These are phyloP conservation scores for Festucalex cinctus DNA, from an alignment of 2,113 vertebrate genomes.

Conservation along the genomic window DNA sequence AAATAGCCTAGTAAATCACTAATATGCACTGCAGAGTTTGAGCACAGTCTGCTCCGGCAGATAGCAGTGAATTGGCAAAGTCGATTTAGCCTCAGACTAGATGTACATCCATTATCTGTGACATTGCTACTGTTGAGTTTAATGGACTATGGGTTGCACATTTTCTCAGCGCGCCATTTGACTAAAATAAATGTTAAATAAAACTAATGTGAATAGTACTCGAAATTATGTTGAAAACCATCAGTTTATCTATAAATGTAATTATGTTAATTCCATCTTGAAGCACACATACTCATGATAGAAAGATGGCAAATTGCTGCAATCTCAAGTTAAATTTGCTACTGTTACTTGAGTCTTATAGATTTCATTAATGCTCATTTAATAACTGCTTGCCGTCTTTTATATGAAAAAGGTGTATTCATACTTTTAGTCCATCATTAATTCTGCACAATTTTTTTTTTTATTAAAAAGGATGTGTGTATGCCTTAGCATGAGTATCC, in stretches of 20 bases:
- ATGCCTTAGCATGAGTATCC: background rate
- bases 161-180: constrained; percentile 16
- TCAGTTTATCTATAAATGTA: too few relatives aligned
- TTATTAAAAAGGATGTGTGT: too few relatives aligned
- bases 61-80: constrained; percentile 52
- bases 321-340: too few relatives aligned
- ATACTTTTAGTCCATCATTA: too few relatives aligned
- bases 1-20: constrained; percentile 68
- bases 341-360: too few relatives aligned
- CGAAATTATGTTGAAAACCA: too few relatives aligned
- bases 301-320: too few relatives aligned
- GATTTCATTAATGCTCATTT: too few relatives aligned
- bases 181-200: constrained; percentile 21
- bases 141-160: constrained; percentile 48
- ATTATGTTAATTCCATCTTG: too few relatives aligned
- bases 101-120: constrained; percentile 60
- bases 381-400: too few relatives aligned
- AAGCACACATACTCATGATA: background rate
- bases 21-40: constrained; percentile 51
- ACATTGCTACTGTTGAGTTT: constrained; percentile 36
- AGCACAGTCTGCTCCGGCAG: constrained; percentile 50
- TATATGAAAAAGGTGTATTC: too few relatives aligned
- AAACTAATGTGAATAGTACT: background rate
- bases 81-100: constrained; percentile 48
- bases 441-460: too few relatives aligned